Evolutionary conservation across 1,140 invertebrate species (phyloP).

Genomic region (Cherax quadricarinatus): DNA sequence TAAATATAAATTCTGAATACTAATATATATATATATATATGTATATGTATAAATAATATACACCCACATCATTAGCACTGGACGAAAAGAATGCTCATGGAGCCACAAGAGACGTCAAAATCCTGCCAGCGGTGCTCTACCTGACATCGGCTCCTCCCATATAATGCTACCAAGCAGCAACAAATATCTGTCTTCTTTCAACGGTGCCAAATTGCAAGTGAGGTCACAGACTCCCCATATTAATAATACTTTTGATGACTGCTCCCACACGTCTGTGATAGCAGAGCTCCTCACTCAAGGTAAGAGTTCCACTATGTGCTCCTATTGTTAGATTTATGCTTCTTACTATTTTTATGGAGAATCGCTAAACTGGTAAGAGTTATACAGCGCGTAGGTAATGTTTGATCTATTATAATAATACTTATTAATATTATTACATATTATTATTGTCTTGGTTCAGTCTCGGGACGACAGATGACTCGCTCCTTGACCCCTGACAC

Average conservation of each 20-base stretch:
- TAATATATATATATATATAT: too few relatives aligned
- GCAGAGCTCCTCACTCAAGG: slow-evolving; percentile 51
- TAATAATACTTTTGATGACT: slow-evolving; percentile 1
- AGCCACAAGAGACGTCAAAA: background rate
- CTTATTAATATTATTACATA: too few relatives aligned
- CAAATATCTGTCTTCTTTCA: slow-evolving; percentile 28
- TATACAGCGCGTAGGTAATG: too few relatives aligned
- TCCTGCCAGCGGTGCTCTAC: background rate
- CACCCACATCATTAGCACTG: background rate
- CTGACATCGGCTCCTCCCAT: slow-evolving; percentile 10
- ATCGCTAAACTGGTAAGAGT: too few relatives aligned
- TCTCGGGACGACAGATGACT: slow-evolving; percentile 11
- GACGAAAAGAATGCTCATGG: background rate
- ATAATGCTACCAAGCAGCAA: slow-evolving; percentile 7
- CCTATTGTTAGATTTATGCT: too few relatives aligned
- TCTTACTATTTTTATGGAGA: too few relatives aligned
- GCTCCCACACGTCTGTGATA: slow-evolving; percentile 39
- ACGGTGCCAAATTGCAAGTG: slow-evolving; percentile 50
- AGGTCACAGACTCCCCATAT: slow-evolving; percentile 4
- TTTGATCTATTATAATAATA: too few relatives aligned
- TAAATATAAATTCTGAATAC: too few relatives aligned
- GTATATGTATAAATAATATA: background rate
- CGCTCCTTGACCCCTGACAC: slow-evolving; percentile 54
- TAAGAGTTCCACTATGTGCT: background rate
- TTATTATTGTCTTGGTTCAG: too few relatives aligned